Conservation (phyloP, 1,140 invertebrate genomes). For the Anastrepha obliqua region DNA sequence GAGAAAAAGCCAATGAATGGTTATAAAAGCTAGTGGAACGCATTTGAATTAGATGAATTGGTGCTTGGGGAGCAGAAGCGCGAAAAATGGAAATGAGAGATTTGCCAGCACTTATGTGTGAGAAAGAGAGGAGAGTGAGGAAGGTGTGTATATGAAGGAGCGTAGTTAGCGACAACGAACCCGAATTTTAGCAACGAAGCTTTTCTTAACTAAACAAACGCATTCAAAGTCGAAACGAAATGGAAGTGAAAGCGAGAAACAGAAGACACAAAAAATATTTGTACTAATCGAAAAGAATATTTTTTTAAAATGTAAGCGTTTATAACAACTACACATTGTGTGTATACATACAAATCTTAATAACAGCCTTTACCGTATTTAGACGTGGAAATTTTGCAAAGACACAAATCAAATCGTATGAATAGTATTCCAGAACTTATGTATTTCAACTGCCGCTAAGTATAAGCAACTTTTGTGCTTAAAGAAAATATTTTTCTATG, state of each 20-base stretch:
- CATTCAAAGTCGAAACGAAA: constrained; percentile 20
- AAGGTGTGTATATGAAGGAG: too few species aligned
- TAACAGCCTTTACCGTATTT: neutral
- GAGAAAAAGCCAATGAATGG: too few species aligned
- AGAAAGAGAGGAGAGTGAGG: neutral
- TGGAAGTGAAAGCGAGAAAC: constrained; percentile 14
- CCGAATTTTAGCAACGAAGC: constrained; percentile 44
- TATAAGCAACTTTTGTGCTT: constrained; percentile 13
- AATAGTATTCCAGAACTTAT: neutral
- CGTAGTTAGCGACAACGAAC: neutral
- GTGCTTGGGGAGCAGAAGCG: too few species aligned
- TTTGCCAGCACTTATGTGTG: neutral
- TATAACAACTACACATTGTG: neutral
- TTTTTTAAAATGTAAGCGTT: constrained; percentile 30
- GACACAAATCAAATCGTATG: neutral
- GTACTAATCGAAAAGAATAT: neutral
- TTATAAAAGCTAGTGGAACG: neutral
- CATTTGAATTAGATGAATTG: neutral
- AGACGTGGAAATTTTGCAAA: constrained; percentile 35
- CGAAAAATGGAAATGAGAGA: too few species aligned
- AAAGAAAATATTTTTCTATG: constrained; percentile 27
- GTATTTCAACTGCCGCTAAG: constrained; percentile 9
- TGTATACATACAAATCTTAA: neutral
- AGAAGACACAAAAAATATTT: neutral
- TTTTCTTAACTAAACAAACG: constrained; percentile 42